Evolutionary conservation across 2,888 invertebrate species (phyloP).

Genomic region (Capitulum mitella): DNA sequence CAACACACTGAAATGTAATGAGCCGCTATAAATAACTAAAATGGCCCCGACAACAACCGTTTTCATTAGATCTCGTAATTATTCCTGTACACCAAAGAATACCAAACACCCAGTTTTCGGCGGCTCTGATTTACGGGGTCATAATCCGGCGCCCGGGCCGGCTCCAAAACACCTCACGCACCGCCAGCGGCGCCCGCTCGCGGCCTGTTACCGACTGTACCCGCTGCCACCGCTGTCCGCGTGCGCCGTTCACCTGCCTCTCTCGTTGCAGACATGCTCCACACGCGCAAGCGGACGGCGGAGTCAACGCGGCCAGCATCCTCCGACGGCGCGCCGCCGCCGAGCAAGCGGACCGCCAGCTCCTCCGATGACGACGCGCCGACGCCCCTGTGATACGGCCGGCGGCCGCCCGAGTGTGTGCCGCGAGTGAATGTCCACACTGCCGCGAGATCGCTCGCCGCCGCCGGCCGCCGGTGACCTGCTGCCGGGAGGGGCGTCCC

Average conservation of each 20-base stretch:
- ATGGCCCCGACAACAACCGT: background rate
- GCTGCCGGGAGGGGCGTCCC: too few relatives aligned
- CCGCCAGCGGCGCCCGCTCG: too few relatives aligned
- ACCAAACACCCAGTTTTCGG: background rate
- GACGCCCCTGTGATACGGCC: background rate
- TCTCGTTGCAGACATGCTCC: background rate
- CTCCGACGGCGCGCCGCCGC: background rate
- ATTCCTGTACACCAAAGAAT: background rate
- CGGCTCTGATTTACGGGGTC: background rate
- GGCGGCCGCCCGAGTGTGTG: background rate
- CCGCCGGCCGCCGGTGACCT: too few relatives aligned
- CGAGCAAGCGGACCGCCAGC: background rate
- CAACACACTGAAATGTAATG: conserved; percentile 19
- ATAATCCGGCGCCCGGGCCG: background rate
- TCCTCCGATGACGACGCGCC: background rate
- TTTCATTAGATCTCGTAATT: background rate
- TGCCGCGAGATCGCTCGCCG: too few relatives aligned
- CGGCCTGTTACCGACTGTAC: background rate
- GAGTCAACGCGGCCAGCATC: background rate
- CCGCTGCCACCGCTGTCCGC: background rate
- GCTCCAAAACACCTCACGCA: background rate
- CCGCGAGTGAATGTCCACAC: too few relatives aligned
- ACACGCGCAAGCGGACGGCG: background rate
- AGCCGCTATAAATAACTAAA: background rate
- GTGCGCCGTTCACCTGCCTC: background rate